These are phyloP conservation scores for Carterocephalus palaemon DNA, from an alignment of 2,888 invertebrate species.

Conservation along the genomic window DNA sequence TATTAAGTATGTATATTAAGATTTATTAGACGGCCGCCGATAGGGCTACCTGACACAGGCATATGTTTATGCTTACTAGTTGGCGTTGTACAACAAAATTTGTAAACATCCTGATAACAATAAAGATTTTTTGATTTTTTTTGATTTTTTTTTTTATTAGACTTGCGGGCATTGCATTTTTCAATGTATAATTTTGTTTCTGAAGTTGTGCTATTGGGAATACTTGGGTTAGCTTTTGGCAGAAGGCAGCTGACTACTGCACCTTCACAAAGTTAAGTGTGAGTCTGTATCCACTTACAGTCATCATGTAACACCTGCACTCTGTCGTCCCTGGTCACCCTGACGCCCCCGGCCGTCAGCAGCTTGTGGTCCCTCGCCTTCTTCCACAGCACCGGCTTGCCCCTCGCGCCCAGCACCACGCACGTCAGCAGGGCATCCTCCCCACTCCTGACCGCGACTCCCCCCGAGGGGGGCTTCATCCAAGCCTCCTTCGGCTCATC, in stretches of 20 bases:
- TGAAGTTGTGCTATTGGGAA: not conserved
- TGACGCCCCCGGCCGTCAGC: slow-evolving; percentile 85
- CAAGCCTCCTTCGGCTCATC: slow-evolving; percentile 56
- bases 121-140: too few species aligned
- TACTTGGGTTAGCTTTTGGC: not conserved
- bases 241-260: not conserved
- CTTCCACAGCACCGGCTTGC: slow-evolving; percentile 88
- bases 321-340: slow-evolving; percentile 86
- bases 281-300: slow-evolving; percentile 74
- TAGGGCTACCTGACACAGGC: too few species aligned
- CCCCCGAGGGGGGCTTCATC: slow-evolving; percentile 63
- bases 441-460: slow-evolving; percentile 72
- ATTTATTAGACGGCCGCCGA: too few species aligned
- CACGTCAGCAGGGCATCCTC: slow-evolving; percentile 90
- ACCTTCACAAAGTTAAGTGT: not conserved
- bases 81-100: too few species aligned
- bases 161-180: too few species aligned
- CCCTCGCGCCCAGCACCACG: slow-evolving; percentile 84
- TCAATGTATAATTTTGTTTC: too few species aligned
- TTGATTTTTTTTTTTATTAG: too few species aligned
- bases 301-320: slow-evolving; percentile 87
- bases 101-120: too few species aligned
- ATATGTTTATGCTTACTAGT: too few species aligned
- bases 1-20: too few species aligned
- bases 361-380: slow-evolving; percentile 83